Base-by-base conservation (phyloP, 2,888 invertebrate genomes). In the Bellardia bayeri region DNA sequence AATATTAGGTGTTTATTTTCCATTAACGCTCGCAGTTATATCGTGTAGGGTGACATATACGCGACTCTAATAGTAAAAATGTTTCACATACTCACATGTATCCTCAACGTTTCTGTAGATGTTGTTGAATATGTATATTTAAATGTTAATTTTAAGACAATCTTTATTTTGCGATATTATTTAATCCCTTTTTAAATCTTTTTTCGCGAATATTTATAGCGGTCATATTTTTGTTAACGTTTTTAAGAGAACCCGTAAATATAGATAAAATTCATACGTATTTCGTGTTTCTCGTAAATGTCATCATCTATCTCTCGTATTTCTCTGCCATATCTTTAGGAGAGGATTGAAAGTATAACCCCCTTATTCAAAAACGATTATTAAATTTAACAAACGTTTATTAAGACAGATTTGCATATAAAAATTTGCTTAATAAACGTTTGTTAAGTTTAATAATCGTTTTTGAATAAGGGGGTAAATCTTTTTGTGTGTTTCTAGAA, bases 231-330 rank as follows among this genome's bases (percentile, higher is more conserved):
- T 72, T 56, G 11, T 40, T 56, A 56, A 72, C 69, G 51, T 69
- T 69, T 69, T 69, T 54, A 54, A 69, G 69, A 69, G 69, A 69
- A 40, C 37, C 16, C 56, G 56, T 56, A 72, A 72, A 71, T 71
- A 56, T 72, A 33, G 30, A 68, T 68, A 68, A 68, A 68, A 30
- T 30, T 6, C 9, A 23, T 68, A 13, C 9, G 33, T 16, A 3
- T 49, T 49, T 49, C 14, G 45, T 45, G 1, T 71, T 54, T 71
- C 40, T 71, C 40, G 16, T 23, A 40, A 71, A 56, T 71, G 37
- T 71, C 54, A 56, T 37, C 40, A 42, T 42, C 2, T 13, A 56
- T 6, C 14, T 40, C 56, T 54, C 56, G 56, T 56, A 69, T 51
- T 51, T 54, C 37, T 54, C 54, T 56, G 40, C 40, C 14, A 56